Evolutionary conservation across 2,888 invertebrate genomes (phyloP).

Genomic region (Stomorhina lunata): DNA sequence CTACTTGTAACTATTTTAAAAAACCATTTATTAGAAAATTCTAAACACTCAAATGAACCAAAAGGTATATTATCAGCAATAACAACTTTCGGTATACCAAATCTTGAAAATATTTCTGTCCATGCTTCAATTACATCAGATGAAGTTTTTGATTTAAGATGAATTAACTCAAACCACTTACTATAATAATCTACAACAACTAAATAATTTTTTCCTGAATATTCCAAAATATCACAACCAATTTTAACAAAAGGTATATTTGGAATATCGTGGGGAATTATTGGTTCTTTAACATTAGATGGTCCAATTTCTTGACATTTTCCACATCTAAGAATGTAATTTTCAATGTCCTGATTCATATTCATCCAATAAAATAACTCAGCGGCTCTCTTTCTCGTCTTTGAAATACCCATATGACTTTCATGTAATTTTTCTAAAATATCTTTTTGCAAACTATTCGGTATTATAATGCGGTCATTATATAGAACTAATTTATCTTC

Average conservation of each 20-base stretch:
- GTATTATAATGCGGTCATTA: too few relatives aligned
- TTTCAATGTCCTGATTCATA: conserved; percentile 11
- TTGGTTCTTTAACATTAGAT: background rate
- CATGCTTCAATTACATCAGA: background rate
- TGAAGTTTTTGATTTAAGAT: background rate
- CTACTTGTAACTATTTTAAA: background rate
- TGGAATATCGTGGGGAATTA: background rate
- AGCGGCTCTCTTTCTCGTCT: background rate
- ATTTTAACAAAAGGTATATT: background rate
- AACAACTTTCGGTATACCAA: background rate
- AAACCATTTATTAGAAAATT: background rate
- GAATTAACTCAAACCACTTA: conserved; percentile 10
- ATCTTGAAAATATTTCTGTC: background rate
- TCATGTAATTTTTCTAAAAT: too few relatives aligned
- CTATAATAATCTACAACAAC: background rate
- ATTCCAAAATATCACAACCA: background rate
- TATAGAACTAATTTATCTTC: too few relatives aligned
- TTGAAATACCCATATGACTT: too few relatives aligned
- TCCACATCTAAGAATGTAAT: background rate
- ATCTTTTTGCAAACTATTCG: too few relatives aligned
- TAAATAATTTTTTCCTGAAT: background rate
- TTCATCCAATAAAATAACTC: conserved; percentile 8
- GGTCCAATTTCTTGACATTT: background rate
- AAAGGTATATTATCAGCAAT: conserved; percentile 4
- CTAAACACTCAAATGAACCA: background rate